phyloP scores from a whole-genome alignment of 2,113 vertebrate genomes.

The Toxostoma redivivum region DNA sequence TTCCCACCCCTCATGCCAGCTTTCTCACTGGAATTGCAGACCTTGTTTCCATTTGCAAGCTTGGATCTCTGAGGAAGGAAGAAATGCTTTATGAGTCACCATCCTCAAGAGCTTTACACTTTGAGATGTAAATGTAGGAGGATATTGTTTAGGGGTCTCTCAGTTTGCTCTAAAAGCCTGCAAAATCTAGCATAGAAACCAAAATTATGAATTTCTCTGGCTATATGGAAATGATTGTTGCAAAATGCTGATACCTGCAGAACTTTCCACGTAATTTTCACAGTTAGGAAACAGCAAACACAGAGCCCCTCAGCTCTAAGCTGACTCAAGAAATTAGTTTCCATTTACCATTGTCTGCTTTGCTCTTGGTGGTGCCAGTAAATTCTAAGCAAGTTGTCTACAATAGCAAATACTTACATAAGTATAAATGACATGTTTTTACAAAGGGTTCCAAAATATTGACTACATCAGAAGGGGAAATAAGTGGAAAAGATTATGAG shows the following conservation, averaged over 20 bases:
- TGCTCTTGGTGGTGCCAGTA: constrained; percentile 54
- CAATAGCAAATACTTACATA: constrained; percentile 41
- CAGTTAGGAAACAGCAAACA: constrained; percentile 55
- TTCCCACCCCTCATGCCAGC: not conserved
- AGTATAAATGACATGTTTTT: constrained; percentile 49
- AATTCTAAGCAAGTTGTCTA: constrained; percentile 54
- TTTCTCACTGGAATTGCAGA: constrained; percentile 1
- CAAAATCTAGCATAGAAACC: constrained; percentile 33
- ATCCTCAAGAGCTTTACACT: constrained; percentile 43
- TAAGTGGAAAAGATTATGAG: not conserved
- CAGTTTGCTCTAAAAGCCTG: constrained; percentile 36
- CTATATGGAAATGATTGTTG: constrained; percentile 61
- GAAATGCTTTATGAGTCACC: constrained; percentile 53
- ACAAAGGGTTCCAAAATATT: constrained; percentile 1
- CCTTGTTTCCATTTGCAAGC: constrained; percentile 47
- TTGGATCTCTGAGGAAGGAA: constrained; percentile 37
- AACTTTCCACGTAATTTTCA: constrained; percentile 59
- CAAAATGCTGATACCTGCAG: constrained; percentile 67
- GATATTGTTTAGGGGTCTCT: constrained; percentile 35
- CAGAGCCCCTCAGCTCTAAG: constrained; percentile 21
- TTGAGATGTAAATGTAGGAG: constrained; percentile 26
- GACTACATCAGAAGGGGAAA: not conserved
- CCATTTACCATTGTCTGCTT: constrained; percentile 42
- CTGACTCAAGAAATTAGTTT: constrained; percentile 38
- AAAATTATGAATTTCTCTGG: constrained; percentile 31